Conservation (phyloP, 2,113 vertebrate species). For the Macaca mulatta region DNA sequence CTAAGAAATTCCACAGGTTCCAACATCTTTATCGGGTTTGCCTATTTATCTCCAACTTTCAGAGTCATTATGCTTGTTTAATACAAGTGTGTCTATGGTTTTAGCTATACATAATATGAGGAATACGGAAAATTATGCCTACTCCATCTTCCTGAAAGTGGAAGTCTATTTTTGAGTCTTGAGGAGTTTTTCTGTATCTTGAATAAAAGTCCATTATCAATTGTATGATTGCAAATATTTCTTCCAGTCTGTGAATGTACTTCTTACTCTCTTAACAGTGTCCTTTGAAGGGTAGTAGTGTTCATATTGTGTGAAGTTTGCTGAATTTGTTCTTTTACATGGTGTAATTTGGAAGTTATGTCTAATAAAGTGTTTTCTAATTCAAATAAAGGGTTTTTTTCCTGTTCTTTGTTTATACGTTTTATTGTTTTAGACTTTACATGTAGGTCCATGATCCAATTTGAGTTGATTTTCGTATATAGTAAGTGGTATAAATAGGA, state of each 20-base stretch:
- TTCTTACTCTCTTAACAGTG: neutral
- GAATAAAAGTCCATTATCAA: neutral
- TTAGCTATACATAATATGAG: neutral
- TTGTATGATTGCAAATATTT: neutral
- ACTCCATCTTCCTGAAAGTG: neutral
- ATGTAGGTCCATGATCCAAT: neutral
- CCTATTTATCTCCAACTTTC: neutral
- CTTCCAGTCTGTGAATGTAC: neutral
- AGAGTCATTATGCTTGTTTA: neutral
- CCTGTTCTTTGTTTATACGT: neutral
- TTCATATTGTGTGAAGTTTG: neutral
- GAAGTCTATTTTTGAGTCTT: neutral
- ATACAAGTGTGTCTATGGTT: neutral
- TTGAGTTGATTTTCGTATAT: neutral
- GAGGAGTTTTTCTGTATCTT: neutral
- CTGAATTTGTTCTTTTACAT: neutral
- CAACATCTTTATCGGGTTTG: neutral
- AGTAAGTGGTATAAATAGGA: neutral
- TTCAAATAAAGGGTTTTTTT: neutral
- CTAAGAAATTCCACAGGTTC: neutral
- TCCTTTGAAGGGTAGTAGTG: neutral
- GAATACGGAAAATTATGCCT: neutral
- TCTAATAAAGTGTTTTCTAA: neutral
- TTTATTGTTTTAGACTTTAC: neutral
- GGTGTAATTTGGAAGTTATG: neutral